Base-by-base conservation (phyloP, 2,797 vertebrate genomes). In the Clarias platycephalus region DNA sequence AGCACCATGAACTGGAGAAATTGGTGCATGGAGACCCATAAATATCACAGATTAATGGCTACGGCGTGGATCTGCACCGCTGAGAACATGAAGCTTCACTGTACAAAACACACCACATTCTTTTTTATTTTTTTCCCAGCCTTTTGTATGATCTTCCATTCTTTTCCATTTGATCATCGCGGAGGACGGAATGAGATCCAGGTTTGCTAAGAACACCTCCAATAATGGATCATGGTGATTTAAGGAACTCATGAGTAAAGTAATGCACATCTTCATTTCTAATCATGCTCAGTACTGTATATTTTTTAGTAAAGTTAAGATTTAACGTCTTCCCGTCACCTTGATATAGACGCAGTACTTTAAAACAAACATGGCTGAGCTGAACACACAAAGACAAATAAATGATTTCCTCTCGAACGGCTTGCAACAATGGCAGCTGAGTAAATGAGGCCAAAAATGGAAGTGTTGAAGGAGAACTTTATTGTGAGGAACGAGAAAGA, bases 301-400 rank as follows among this genome's bases (percentile, higher is more conserved):
- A n/a, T n/a, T 89, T 86, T 86, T 79, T 76, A 74, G 55, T 86
- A 87, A 64, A 84, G 84, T 16, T 31, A 28, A 55, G 28, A 26
- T 86, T 40, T 67, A 70, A 60, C 49, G 15, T 77, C 63, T 89
- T 89, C 90, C 78, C 85, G 81, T 58, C 80, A 20, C 8, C 22
- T 60, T 57, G 12, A 72, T 67, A 62, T 78, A 84, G 90, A 76
- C 84, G 85, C 34, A 76, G 53, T 81, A 87, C 80, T 87, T 84
- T 72, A 90, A 91, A 90, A 86, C 89, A 91, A 91, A 90, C 68
- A 58, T 82, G 60, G 49, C 86, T 85, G 80, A 84, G 82, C 83
- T 87, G 86, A 90, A 90, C 66, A 88, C 87, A 87, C 89, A 68
- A 90, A 90, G 87, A 83, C 83, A 89, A 90, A 89, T 72, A 85